A percentile compares a stretch with the other conserved stretches of the same genome.
phyloP scores from a whole-genome alignment of 2,888 invertebrate species.

The Spilosoma lubricipeda region DNA sequence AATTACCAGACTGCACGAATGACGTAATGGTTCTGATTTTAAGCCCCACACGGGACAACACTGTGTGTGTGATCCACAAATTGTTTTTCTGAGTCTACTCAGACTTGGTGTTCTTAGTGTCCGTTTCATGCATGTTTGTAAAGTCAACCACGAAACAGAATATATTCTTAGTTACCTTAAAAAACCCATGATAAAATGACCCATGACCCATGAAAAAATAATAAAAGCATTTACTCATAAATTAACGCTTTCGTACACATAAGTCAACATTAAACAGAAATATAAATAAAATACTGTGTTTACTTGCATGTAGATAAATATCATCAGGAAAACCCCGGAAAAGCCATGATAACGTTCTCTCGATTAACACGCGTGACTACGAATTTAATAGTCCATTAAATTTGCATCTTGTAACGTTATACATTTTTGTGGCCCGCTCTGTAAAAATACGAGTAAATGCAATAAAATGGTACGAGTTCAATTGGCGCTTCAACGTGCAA shows the following conservation, averaged over 20 bases:
- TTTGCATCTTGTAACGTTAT: constrained; percentile 65
- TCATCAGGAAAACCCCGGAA: constrained; percentile 38
- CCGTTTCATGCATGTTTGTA: too few species aligned
- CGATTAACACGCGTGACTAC: constrained; percentile 64
- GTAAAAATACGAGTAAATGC: constrained; percentile 38
- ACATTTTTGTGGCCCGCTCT: constrained; percentile 53
- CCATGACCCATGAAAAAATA: constrained; percentile 23
- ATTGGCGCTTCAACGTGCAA: constrained; percentile 28
- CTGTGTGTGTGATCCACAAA: too few species aligned
- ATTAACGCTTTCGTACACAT: constrained; percentile 46
- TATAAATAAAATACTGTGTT: constrained; percentile 46
- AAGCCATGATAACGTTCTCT: constrained; percentile 57
- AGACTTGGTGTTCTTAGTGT: too few species aligned
- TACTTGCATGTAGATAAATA: constrained; percentile 41
- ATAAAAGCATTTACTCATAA: constrained; percentile 28
- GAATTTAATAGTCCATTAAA: constrained; percentile 68
- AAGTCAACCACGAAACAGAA: too few species aligned
- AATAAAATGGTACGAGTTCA: constrained; percentile 31
- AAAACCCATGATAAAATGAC: not conserved
- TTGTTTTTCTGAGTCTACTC: too few species aligned
- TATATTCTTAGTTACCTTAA: too few species aligned
- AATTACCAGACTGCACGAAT: too few species aligned
- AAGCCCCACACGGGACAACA: too few species aligned
- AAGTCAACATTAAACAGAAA: constrained; percentile 46
- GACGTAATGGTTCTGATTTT: too few species aligned